Conservation (phyloP, 2,888 invertebrate genomes). For the Cantharis rustica region DNA sequence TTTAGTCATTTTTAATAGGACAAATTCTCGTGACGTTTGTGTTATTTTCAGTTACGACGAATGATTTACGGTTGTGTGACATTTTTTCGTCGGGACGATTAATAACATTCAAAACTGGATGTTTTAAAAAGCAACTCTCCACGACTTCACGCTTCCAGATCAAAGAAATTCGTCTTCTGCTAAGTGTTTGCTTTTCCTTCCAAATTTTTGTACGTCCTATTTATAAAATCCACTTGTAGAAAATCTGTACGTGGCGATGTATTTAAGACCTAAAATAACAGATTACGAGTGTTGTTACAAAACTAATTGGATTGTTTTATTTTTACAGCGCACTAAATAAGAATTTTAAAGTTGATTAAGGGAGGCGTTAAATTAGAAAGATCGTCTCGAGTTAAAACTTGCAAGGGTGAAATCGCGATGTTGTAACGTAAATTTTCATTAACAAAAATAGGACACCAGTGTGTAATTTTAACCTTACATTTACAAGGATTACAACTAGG, state of each 20-base stretch:
- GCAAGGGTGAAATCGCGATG: neutral
- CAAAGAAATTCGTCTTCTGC: slow-evolving; percentile 21
- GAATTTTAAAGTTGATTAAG: neutral
- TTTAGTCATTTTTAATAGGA: slow-evolving; percentile 6
- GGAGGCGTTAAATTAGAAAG: neutral
- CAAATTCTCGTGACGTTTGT: slow-evolving; percentile 22
- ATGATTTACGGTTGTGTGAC: slow-evolving; percentile 35
- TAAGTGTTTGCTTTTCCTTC: neutral
- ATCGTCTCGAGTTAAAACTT: neutral
- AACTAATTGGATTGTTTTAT: neutral
- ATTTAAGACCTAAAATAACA: neutral
- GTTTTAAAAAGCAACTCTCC: slow-evolving; percentile 31
- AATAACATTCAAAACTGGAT: slow-evolving; percentile 33
- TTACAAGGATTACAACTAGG: neutral
- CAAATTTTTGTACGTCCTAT: neutral
- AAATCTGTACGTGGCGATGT: neutral
- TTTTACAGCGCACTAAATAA: neutral
- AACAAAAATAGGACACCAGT: neutral
- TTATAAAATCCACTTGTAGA: neutral
- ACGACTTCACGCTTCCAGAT: slow-evolving; percentile 30
- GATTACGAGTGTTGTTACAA: neutral
- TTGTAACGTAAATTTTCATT: neutral
- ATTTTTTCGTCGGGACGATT: slow-evolving; percentile 34
- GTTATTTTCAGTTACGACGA: slow-evolving; percentile 14
- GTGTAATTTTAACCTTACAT: neutral